Evolutionary conservation across 1,140 invertebrate species (phyloP), one percentile per base, ranked within the genome.

Genomic region (Scylla paramamosain): DNA sequence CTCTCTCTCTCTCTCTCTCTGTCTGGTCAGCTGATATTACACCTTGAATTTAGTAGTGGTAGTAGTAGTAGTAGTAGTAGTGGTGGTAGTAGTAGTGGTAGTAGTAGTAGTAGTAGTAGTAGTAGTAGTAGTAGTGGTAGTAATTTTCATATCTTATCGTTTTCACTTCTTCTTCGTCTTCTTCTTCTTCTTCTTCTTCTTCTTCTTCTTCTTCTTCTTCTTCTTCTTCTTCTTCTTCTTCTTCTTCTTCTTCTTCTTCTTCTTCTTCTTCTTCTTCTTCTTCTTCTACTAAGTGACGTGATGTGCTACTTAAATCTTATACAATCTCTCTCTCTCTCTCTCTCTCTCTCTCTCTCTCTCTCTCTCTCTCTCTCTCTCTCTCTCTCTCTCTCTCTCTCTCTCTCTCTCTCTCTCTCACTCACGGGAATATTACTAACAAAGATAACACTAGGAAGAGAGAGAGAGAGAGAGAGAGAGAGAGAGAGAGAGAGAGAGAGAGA

Each of bases 61-160:
- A 67, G 59, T 67, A 67, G 59, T 67, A 67, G 59, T 67, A 67
- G 59, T 67, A 67, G 59, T 67, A 67, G 59, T 67, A 67, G 59
- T 67, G 20, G 59, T 67, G 20, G 59, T 16, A 67, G 59, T 67
- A 67, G 59, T 67, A 67, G 20, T 67, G 20, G 59, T 67, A 67
- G 59, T 67, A 67, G 59, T 67, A 67, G 59, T 67, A 67, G 59
- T 25, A 67, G 20, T 67, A 67, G 59, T 67, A 67, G 59, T 67
- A 67, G 59, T 67, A 67, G 59, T 45, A n/a, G 46, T 48, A 48
- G 46, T 48, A 48, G 46, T 48, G 14, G 46, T 48, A 48, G 4
- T 48, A 48, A n/a, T n/a, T n/a, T n/a, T n/a, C n/a, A n/a, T n/a
- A n/a, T n/a, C 20, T 25, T 31, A 32, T 25, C 12, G 3, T 25